Percentiles rank a stretch among this genome's conserved stretches.
phyloP scores from a whole-genome alignment of 2,113 vertebrate genomes.

The Nibea albiflora region DNA sequence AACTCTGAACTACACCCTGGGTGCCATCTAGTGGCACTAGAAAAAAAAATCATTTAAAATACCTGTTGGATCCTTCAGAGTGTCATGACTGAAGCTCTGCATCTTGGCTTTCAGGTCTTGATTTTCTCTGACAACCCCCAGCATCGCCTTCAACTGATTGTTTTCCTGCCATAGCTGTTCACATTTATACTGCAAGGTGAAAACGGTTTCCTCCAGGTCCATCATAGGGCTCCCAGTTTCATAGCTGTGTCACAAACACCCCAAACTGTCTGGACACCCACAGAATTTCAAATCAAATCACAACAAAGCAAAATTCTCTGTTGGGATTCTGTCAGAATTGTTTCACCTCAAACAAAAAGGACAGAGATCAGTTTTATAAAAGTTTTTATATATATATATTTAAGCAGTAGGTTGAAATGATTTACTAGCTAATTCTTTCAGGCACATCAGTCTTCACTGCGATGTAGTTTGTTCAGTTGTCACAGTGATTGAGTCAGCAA shows the following conservation, averaged over 20 bases:
- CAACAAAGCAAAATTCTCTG: slow-evolving; percentile 5
- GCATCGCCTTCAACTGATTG: slow-evolving; percentile 35
- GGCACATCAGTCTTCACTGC: background rate
- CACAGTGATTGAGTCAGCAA: slow-evolving; percentile 11
- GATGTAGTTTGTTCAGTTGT: slow-evolving; percentile 23
- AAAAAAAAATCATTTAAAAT: slow-evolving; percentile 2
- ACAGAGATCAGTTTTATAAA: slow-evolving; percentile 36
- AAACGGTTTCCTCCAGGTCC: slow-evolving; percentile 24
- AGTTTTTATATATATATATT: slow-evolving; percentile 4
- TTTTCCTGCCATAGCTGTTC: slow-evolving; percentile 57
- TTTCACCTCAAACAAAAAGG: slow-evolving; percentile 31
- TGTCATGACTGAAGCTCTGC: background rate
- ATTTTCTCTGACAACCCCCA: slow-evolving; percentile 60
- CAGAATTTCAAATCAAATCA: slow-evolving; percentile 40
- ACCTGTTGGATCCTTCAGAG: slow-evolving; percentile 35
- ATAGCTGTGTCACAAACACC: slow-evolving; percentile 68
- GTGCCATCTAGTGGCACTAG: slow-evolving; percentile 54
- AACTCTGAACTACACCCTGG: background rate
- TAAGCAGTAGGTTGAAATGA: slow-evolving; percentile 16
- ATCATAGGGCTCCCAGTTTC: slow-evolving; percentile 36
- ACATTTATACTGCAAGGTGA: slow-evolving; percentile 32
- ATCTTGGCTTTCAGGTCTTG: slow-evolving; percentile 43
- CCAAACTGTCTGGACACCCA: background rate
- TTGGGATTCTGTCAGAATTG: background rate
- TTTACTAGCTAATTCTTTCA: background rate